phyloP scores from a whole-genome alignment of 2,797 vertebrate species.

The Cetoscarus ocellatus region DNA sequence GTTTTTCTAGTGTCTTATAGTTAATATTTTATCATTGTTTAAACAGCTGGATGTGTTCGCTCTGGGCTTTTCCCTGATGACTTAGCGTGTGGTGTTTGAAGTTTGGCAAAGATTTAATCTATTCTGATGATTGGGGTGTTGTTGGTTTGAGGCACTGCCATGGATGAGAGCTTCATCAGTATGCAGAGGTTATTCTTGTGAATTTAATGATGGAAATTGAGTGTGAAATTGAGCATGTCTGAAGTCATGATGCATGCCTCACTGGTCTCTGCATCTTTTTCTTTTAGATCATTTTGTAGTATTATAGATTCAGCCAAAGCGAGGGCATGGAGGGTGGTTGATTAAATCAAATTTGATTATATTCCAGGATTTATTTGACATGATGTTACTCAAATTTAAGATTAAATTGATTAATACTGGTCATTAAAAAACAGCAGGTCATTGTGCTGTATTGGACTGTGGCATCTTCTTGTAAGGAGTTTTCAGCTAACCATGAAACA shows the following conservation, averaged over 20 bases:
- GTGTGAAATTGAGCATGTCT: slow-evolving; percentile 35
- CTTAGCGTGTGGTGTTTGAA: slow-evolving; percentile 30
- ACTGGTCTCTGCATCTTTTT: slow-evolving; percentile 15
- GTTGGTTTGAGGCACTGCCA: slow-evolving; percentile 22
- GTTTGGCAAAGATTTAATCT: slow-evolving; percentile 24
- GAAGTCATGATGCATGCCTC: slow-evolving; percentile 19
- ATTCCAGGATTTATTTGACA: slow-evolving; percentile 7
- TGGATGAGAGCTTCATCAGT: neutral
- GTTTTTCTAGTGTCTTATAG: slow-evolving; percentile 22
- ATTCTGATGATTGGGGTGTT: slow-evolving; percentile 16
- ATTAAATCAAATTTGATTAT: slow-evolving; percentile 1
- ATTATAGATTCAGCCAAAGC: slow-evolving; percentile 36
- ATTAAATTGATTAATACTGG: slow-evolving; percentile 1
- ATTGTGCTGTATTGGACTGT: neutral
- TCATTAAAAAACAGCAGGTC: neutral
- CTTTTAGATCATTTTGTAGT: slow-evolving; percentile 26
- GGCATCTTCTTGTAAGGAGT: too few species aligned
- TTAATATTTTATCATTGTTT: neutral
- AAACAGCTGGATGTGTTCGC: slow-evolving; percentile 20
- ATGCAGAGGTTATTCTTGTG: slow-evolving; percentile 5
- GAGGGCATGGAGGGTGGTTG: neutral
- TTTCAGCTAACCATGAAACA: too few species aligned
- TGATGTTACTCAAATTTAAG: neutral
- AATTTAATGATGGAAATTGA: slow-evolving; percentile 34
- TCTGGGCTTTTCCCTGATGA: slow-evolving; percentile 24